Conservation (phyloP, 2,113 vertebrate species). For the Prionailurus bengalensis region DNA sequence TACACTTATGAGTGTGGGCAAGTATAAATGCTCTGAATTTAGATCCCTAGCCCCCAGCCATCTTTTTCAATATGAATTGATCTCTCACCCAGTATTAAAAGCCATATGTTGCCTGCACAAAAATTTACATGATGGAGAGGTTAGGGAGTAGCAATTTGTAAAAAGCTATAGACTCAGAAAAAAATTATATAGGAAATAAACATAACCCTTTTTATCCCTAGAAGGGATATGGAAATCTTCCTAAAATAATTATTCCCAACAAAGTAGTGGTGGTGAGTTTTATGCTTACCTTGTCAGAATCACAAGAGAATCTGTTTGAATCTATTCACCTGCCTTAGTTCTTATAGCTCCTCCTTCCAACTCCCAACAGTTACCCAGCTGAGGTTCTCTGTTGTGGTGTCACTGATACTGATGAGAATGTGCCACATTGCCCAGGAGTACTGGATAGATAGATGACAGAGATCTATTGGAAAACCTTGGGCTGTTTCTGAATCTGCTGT, state of each 20-base stretch:
- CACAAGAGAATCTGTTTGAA: background rate
- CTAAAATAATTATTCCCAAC: background rate
- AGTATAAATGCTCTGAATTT: slow-evolving; percentile 1
- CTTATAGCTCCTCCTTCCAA: background rate
- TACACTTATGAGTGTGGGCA: background rate
- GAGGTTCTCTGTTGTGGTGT: background rate
- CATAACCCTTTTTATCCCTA: background rate
- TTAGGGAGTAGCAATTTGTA: background rate
- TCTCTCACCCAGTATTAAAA: background rate
- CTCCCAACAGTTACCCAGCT: too few relatives aligned
- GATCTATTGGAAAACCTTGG: background rate
- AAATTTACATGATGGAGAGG: background rate
- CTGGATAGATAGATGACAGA: background rate
- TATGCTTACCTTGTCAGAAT: background rate
- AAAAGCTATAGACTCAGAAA: background rate
- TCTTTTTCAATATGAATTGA: background rate
- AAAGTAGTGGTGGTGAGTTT: background rate
- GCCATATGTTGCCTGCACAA: background rate
- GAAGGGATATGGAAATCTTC: background rate
- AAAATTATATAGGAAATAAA: background rate
- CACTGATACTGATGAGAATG: background rate
- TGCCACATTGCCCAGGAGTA: background rate
- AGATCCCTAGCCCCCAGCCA: background rate
- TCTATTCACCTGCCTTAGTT: background rate
- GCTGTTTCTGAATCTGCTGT: background rate